Evolutionary conservation across 2,888 invertebrate species (phyloP).

Genomic region (Acanthopleura granulata): DNA sequence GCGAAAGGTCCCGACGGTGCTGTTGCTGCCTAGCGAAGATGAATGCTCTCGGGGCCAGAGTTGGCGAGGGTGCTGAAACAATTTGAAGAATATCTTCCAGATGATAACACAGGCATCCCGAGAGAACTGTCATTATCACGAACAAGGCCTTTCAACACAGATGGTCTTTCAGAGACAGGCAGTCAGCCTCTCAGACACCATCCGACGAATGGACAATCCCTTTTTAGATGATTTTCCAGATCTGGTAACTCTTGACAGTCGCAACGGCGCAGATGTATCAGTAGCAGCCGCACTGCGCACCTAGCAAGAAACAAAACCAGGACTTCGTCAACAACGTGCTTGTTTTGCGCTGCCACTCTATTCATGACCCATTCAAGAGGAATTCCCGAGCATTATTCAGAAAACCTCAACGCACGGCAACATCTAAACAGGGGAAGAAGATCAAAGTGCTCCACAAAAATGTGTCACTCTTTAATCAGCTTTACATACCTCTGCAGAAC

Average conservation of each 20-base stretch:
- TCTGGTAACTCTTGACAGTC: conserved; percentile 27
- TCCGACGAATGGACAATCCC: conserved; percentile 30
- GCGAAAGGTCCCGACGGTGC: conserved; percentile 34
- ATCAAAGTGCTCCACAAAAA: conserved; percentile 25
- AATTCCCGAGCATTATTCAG: conserved; percentile 24
- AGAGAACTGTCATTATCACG: conserved; percentile 29
- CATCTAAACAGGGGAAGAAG: conserved; percentile 21
- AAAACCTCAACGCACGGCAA: conserved; percentile 18
- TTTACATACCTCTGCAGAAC: conserved; percentile 26
- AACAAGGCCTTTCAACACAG: conserved; percentile 29
- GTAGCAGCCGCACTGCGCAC: conserved; percentile 23
- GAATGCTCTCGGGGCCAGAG: conserved; percentile 33
- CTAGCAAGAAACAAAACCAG: conserved; percentile 21
- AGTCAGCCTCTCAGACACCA: conserved; percentile 18
- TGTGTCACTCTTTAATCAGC: conserved; percentile 24
- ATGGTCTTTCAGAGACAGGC: conserved; percentile 27
- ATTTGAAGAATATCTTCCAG: conserved; percentile 28
- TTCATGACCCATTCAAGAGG: conserved; percentile 24
- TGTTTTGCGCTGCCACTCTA: conserved; percentile 23
- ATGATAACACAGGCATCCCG: conserved; percentile 14
- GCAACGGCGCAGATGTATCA: conserved; percentile 20
- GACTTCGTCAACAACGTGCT: conserved; percentile 22
- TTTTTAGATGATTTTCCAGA: conserved; percentile 24
- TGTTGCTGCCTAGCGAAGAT: conserved; percentile 28
- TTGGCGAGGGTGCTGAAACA: conserved; percentile 26